Evolutionary conservation across 2,797 vertebrate species (phyloP).

Genomic region (Clangula hyemalis): DNA sequence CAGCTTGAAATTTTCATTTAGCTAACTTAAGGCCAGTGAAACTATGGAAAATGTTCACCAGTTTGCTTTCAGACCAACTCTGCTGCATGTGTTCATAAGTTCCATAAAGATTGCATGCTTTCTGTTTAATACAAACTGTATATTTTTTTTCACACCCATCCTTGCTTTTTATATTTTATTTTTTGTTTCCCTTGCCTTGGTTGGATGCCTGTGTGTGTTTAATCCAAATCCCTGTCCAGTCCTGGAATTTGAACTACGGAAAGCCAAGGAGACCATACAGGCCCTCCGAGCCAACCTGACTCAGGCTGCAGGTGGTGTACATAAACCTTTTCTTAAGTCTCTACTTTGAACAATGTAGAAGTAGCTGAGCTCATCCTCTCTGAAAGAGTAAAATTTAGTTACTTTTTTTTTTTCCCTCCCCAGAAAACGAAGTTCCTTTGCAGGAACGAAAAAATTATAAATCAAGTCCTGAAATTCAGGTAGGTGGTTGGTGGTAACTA

Average conservation of each 20-base stretch:
- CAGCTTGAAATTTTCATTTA: conserved; percentile 83
- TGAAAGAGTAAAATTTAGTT: conserved; percentile 68
- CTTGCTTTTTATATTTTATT: conserved; percentile 91
- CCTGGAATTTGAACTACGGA: conserved; percentile 99
- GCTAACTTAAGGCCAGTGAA: conserved; percentile 36
- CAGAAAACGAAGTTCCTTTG: conserved; percentile 95
- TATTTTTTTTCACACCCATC: conserved; percentile 95
- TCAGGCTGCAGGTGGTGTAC: conserved; percentile 99
- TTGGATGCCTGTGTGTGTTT: conserved; percentile 97
- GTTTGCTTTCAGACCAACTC: conserved; percentile 92
- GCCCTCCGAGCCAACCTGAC: conserved; percentile 99
- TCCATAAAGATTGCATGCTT: conserved; percentile 95
- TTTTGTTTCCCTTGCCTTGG: conserved; percentile 96
- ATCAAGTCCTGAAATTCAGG: conserved; percentile 99
- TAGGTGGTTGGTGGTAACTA: conserved; percentile 72
- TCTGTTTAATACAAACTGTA: conserved; percentile 86
- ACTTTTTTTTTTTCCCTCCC: conserved; percentile 68
- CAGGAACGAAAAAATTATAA: conserved; percentile 99
- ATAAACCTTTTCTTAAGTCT: conserved; percentile 89
- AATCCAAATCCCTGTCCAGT: conserved; percentile 99
- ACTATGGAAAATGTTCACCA: conserved; percentile 81
- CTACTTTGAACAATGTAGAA: conserved; percentile 78
- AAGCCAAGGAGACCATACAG: conserved; percentile 99
- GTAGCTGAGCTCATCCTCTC: conserved; percentile 63
- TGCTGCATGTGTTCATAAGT: conserved; percentile 96